Conservation (phyloP, 30 jellyfish, hydroid and myxozoan genomes). For the Chrysaora quinquecirrha region DNA sequence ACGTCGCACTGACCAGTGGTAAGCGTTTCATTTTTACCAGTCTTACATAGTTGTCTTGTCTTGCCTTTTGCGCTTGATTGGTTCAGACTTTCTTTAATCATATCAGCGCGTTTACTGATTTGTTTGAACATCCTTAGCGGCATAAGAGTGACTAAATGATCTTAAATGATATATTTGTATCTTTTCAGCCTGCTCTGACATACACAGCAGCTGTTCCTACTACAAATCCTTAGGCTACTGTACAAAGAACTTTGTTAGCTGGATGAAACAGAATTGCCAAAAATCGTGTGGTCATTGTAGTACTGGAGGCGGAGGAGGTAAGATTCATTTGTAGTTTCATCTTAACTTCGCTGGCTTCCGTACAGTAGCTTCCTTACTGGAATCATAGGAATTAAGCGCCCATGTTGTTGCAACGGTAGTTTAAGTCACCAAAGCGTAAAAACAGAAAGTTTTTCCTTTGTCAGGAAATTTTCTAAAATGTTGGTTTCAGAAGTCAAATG, state of each 20-base stretch:
- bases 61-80: neutral
- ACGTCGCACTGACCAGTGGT: neutral
- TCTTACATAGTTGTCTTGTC: neutral
- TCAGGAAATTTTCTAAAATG: neutral
- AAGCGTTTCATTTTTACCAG: neutral
- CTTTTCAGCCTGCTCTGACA: slow-evolving; percentile 11
- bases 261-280: neutral
- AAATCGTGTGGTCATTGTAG: neutral
- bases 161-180: neutral
- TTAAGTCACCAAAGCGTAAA: neutral
- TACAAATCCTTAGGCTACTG: neutral
- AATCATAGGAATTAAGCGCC: neutral
- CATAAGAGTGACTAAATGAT: neutral
- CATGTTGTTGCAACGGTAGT: neutral
- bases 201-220: neutral
- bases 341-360: neutral
- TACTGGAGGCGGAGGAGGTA: slow-evolving; percentile 4
- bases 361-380: neutral
- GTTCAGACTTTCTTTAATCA: neutral
- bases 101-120: neutral
- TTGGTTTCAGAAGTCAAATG: no score
- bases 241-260: neutral
- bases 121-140: neutral
- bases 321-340: neutral
- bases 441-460: neutral